Evolutionary conservation across 1,140 invertebrate genomes (phyloP).

Genomic region (Druon quercuslanigerum): DNA sequence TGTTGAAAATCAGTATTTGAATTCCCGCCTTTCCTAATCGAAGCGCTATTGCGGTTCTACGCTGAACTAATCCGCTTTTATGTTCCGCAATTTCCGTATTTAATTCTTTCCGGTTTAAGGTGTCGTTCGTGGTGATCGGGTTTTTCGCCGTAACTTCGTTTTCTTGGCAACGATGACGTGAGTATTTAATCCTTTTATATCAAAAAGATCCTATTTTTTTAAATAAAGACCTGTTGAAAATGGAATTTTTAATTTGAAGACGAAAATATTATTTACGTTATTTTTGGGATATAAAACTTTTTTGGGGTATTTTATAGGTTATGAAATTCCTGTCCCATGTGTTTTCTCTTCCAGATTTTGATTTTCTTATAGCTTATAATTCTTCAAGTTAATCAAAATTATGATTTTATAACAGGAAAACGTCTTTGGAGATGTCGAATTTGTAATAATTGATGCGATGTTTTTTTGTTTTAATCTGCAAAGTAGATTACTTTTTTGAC

Average conservation of each 20-base stretch:
- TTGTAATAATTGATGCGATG: too few species aligned
- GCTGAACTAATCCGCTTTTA: neutral
- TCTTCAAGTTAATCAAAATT: too few species aligned
- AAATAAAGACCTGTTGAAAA: neutral
- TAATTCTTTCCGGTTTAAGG: constrained; percentile 52
- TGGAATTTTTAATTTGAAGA: neutral
- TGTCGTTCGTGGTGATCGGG: constrained; percentile 24
- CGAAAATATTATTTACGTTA: neutral
- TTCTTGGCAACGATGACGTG: constrained; percentile 56
- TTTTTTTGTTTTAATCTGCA: too few species aligned
- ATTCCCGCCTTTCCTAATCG: neutral
- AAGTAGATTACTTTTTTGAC: too few species aligned
- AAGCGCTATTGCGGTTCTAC: neutral
- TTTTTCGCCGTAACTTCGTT: neutral
- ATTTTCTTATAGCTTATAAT: too few species aligned
- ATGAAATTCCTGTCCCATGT: too few species aligned
- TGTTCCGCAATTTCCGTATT: neutral
- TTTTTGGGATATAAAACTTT: neutral
- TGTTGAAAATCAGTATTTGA: neutral
- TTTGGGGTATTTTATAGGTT: too few species aligned
- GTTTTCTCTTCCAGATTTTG: too few species aligned
- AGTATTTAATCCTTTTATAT: constrained; percentile 50
- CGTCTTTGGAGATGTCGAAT: too few species aligned
- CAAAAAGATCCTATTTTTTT: constrained; percentile 25
- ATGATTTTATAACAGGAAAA: too few species aligned